Evolutionary conservation across 2,113 vertebrate species (phyloP), one percentile per base, ranked within the genome.

Genomic region (Rhabdomys dilectus): DNA sequence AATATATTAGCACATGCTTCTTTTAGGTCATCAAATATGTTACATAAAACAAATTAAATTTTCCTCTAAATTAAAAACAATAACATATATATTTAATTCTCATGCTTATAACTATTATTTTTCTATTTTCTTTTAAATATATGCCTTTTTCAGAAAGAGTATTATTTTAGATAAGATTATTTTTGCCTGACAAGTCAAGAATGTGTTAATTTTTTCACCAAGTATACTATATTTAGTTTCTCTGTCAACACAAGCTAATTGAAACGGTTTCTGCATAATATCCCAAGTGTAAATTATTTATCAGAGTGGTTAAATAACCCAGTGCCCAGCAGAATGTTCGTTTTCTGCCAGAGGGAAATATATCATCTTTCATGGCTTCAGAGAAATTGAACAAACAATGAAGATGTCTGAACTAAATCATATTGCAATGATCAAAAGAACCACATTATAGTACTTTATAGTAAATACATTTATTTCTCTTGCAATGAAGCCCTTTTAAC

Each of bases 341-440:
- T 95, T 97, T 97, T 95, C 77, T 89, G 98, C 97, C 98, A 98
- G 62, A 81, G 80, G 58, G 60, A 89, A 95, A 97, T 98, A 94
- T 97, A 98, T 98, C 95, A 97, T 97, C 94, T 98, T 98, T 98
- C 98, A 92, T n/a, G 26, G 31, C n/a, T 62, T 91, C 94, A 87
- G 96, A 97, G 92, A 97, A 98, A 98, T 70, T 98, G 92, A 95
- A 97, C 97, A 98, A 98, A 98, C 97, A 98, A 95, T 97, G 97
- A 98, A 98, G 96, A 98, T 97, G 97, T 98, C 98, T 98, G 98
- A 98, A 91, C 98, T 98, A 98, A 98, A 98, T 98, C 98, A 98
- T 95, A 98, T 98, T 97, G 96, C 70, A 24, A 7, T 97, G 98
- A 99, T 99, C 98, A 98, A 98, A 99, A 98, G 97, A 89, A 91